Evolutionary conservation across 2,888 invertebrate genomes (phyloP).

Genomic region (Andrena praecox): DNA sequence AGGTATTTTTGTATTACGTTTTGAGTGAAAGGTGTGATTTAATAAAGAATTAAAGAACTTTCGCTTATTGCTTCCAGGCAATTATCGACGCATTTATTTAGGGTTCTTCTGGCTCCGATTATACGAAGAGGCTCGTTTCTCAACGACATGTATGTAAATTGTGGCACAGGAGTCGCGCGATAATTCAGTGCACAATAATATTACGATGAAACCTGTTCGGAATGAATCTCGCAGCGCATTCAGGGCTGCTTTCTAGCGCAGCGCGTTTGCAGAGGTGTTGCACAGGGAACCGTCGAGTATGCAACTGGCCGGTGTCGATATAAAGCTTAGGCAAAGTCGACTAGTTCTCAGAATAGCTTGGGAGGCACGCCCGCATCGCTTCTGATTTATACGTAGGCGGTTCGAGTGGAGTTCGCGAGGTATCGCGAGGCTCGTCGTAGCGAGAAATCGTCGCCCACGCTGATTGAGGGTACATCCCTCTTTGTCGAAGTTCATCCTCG

Average conservation of each 20-base stretch:
- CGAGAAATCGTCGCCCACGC: constrained; percentile 77
- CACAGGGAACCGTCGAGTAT: background rate
- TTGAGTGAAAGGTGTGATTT: background rate
- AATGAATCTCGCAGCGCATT: background rate
- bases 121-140: no score
- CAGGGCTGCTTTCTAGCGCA: background rate
- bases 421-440: constrained; percentile 41
- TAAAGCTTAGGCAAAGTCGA: constrained; percentile 14
- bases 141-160: background rate
- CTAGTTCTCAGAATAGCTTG: constrained; percentile 46
- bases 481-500: constrained; percentile 56
- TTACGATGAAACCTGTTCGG: background rate
- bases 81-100: background rate
- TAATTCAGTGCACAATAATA: background rate
- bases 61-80: no score
- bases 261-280: background rate
- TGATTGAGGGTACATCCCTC: constrained; percentile 79
- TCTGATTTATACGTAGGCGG: constrained; percentile 65
- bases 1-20: background rate
- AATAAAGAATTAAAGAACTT: no score
- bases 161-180: background rate
- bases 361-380: constrained; percentile 48
- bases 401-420: constrained; percentile 52
- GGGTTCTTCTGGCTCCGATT: background rate
- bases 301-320: background rate